Evolutionary conservation across 2,888 invertebrate species (phyloP).

Genomic region (Imbricaverruca yamaguchii): DNA sequence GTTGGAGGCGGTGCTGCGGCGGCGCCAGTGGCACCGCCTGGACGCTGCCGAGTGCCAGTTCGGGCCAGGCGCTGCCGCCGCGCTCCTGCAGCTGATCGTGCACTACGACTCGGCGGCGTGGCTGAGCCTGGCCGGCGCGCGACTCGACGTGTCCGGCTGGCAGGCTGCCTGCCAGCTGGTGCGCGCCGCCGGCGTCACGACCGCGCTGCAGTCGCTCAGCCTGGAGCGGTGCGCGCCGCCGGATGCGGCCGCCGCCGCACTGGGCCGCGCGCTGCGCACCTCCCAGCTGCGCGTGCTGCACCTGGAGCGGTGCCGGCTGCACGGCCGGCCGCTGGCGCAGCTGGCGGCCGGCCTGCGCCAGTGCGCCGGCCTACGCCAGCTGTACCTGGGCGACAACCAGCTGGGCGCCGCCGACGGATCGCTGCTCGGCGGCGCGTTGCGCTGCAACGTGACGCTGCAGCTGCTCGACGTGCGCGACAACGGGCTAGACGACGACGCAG

Average conservation of each 20-base stretch:
- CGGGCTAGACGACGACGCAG: slow-evolving; percentile 59
- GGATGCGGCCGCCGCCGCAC: slow-evolving; percentile 61
- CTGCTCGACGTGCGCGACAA: slow-evolving; percentile 68
- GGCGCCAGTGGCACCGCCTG: slow-evolving; percentile 66
- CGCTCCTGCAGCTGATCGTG: slow-evolving; percentile 80
- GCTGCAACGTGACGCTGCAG: slow-evolving; percentile 64
- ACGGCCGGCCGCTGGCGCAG: slow-evolving; percentile 65
- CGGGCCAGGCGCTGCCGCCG: slow-evolving; percentile 62
- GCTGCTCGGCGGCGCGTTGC: slow-evolving; percentile 65
- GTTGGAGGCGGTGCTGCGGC: slow-evolving; percentile 74
- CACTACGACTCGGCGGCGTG: slow-evolving; percentile 85
- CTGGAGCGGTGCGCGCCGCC: slow-evolving; percentile 57
- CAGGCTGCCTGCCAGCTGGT: slow-evolving; percentile 78
- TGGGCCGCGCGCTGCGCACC: slow-evolving; percentile 60
- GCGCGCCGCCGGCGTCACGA: slow-evolving; percentile 66
- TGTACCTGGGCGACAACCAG: slow-evolving; percentile 75
- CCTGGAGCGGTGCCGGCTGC: slow-evolving; percentile 65
- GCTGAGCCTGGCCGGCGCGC: slow-evolving; percentile 63
- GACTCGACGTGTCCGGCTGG: slow-evolving; percentile 64
- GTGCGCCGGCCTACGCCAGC: slow-evolving; percentile 65
- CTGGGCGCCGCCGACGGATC: slow-evolving; percentile 65
- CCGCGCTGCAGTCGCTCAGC: slow-evolving; percentile 59
- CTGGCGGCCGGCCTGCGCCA: slow-evolving; percentile 70
- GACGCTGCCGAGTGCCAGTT: slow-evolving; percentile 60
- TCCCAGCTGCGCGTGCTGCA: slow-evolving; percentile 65